phyloP scores from a whole-genome alignment of 2,797 vertebrate species.

The Onychomys leucogaster region DNA sequence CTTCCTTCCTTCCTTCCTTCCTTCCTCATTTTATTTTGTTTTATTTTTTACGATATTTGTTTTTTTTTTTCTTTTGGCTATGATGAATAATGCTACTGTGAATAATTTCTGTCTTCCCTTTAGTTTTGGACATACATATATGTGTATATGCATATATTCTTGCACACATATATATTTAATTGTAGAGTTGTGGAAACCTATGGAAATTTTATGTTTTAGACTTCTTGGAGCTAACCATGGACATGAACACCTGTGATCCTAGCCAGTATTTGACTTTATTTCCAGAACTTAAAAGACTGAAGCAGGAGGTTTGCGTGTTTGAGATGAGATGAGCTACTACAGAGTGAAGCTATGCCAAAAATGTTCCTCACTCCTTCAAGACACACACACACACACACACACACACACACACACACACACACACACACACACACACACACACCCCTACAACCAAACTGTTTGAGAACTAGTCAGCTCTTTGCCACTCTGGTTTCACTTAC shows the following conservation, averaged over 20 bases:
- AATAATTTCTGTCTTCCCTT: conserved; percentile 7
- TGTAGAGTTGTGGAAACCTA: background rate
- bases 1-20: too few species aligned
- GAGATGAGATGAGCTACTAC: background rate
- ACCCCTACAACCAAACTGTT: background rate
- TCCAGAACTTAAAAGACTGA: background rate
- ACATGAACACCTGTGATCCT: background rate
- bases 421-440: background rate
- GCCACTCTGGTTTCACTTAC: background rate
- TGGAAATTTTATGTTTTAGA: background rate
- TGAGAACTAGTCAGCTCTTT: background rate
- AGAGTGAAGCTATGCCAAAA: background rate
- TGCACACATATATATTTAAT: background rate
- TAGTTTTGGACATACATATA: background rate
- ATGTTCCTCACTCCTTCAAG: background rate
- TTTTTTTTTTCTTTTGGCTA: background rate
- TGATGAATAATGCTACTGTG: background rate
- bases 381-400: background rate
- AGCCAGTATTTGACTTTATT: background rate
- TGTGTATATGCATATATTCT: background rate
- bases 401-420: background rate
- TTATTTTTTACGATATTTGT: background rate
- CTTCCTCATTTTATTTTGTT: conserved; percentile 40
- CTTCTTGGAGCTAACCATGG: background rate
- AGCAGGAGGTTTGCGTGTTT: background rate